phyloP scores from a whole-genome alignment of 2,113 vertebrate species.

The Pseudorhombus dupliciocellatus region DNA sequence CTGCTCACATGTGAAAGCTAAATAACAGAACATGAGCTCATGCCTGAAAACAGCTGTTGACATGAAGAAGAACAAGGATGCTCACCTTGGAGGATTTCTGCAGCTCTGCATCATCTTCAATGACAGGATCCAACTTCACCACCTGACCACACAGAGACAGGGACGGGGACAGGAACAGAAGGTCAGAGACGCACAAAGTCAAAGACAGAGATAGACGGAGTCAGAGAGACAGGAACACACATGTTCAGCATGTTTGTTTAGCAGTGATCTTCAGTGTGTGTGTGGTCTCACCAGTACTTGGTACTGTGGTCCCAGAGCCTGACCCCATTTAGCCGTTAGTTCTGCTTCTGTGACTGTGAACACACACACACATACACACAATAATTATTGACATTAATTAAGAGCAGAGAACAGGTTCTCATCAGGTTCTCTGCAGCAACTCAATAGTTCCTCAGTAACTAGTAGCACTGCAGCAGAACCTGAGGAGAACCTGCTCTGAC shows the following conservation, averaged over 20 bases:
- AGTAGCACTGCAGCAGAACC: neutral
- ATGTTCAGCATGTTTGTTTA: neutral
- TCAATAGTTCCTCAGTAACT: neutral
- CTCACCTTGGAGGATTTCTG: constrained; percentile 95
- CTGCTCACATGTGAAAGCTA: too few relatives aligned
- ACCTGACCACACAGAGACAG: constrained; percentile 78
- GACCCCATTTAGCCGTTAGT: constrained; percentile 90
- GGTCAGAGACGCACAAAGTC: too few relatives aligned
- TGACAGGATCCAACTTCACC: constrained; percentile 87
- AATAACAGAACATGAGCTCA: too few relatives aligned
- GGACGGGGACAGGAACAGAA: too few relatives aligned
- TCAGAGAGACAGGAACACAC: too few relatives aligned
- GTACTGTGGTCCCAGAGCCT: constrained; percentile 89
- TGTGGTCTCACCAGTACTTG: constrained; percentile 88
- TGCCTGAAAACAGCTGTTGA: neutral
- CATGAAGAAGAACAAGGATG: neutral
- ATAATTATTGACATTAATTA: neutral
- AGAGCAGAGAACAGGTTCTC: neutral
- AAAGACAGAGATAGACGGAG: too few relatives aligned
- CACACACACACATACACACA: neutral
- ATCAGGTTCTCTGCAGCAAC: neutral
- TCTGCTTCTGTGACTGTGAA: constrained; percentile 77
- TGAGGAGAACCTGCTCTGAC: neutral
- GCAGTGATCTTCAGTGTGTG: neutral
- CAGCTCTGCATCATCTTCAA: constrained; percentile 89